Evolutionary conservation across 2,797 vertebrate genomes (phyloP).

Genomic region (Anguilla obscura): DNA sequence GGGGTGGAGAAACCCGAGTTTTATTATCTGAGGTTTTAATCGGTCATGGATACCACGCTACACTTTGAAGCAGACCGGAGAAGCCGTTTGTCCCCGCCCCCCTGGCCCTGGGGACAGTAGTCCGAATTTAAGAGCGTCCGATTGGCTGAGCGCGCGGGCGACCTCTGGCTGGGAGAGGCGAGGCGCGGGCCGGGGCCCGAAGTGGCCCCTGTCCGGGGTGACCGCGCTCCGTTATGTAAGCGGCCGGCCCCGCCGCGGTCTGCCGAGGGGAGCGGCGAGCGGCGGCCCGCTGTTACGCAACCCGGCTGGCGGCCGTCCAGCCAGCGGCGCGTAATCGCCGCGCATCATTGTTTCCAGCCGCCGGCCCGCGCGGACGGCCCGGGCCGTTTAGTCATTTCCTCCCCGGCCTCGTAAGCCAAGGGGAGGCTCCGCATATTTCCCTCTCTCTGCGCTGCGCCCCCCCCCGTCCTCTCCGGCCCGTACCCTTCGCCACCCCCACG

Average conservation of each 20-base stretch:
- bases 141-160: background rate
- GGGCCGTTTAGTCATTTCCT: constrained; percentile 34
- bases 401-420: background rate
- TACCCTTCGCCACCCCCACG: background rate
- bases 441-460: background rate
- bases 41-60: background rate
- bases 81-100: background rate
- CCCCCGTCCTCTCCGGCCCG: background rate
- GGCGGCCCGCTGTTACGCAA: constrained; percentile 29
- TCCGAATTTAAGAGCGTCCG: background rate
- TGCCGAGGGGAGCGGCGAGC: constrained; percentile 22
- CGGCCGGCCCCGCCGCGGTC: constrained; percentile 9
- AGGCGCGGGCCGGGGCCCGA: background rate
- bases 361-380: constrained; percentile 60
- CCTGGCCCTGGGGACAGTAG: background rate
- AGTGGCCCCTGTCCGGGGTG: background rate
- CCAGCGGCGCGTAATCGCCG: constrained; percentile 57
- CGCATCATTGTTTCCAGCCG: constrained; percentile 70
- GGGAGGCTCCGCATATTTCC: background rate
- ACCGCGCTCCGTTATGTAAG: constrained; percentile 22
- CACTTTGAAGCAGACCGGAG: background rate
- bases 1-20: background rate
- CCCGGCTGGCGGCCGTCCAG: constrained; percentile 9
- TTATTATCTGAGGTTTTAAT: background rate
- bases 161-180: background rate